Base-by-base conservation (phyloP, 2,888 invertebrate species). In the Eudemis profundana region DNA sequence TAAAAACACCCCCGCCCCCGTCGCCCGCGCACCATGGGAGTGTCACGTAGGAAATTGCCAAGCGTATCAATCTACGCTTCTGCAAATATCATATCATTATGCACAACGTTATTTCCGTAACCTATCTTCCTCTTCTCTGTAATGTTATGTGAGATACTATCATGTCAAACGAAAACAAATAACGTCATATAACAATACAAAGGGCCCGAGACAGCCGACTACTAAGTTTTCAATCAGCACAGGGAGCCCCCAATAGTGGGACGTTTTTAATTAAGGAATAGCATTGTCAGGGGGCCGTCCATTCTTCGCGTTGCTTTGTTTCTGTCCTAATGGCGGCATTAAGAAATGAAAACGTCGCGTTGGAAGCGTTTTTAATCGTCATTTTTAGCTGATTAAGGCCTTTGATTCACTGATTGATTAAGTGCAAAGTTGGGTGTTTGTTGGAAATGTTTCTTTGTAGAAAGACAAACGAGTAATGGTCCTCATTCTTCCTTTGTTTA, bases 191-290 rank as follows among this genome's bases (percentile, higher is more conserved):
- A 50, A 50, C 57, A 64, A 57, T 40, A 38, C 47, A 19, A 49
- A 47, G 38, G 40, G 21, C 53, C 27, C 27, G 33, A 21, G n/a
- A n/a, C n/a, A n/a, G n/a, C 46, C 38, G 56, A 29, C 53, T 56
- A 49, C 42, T 64, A 50, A 59, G 57, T 63, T 65, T 60, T 44
- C 65, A 60, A 63, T 65, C 65, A 46, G 10, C 42, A 69, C 67
- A 27, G 51, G 10, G 8, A 33, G 4, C 56, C 59, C 72, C 72
- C 75, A 81, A 83, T 89, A 87, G 88, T 89, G 83, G 81, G 85
- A 87, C 81, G 85, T 86, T 87, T 90, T 90, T 89, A 90, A 90
- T 90, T 89, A 90, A 87, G 88, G 85, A 87, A 87, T 79, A 75
- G 77, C 79, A 79, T 84, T 83, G 85, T 84, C 71, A 47, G 29